A percentile compares a stretch with the other conserved stretches of the same genome.
These are phyloP conservation scores for Eristalis pertinax DNA, from an alignment of 2,888 invertebrate genomes.

Conservation along the genomic window DNA sequence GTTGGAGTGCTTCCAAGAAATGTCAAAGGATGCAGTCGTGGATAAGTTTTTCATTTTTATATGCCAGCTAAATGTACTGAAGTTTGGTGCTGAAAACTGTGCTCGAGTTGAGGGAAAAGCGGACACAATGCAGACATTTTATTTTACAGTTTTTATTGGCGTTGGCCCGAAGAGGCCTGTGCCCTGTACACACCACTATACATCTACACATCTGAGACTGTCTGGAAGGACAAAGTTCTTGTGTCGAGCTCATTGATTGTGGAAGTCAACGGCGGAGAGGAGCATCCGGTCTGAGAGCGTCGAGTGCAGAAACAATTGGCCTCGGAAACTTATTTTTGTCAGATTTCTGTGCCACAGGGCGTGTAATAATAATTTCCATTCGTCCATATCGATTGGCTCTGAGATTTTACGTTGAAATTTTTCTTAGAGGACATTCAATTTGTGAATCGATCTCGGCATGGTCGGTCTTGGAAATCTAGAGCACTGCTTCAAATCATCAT, in stretches of 20 bases:
- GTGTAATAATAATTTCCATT: background rate
- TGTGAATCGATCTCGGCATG: background rate
- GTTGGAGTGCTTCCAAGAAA: slow-evolving; percentile 65
- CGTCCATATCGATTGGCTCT: background rate
- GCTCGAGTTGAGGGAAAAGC: slow-evolving; percentile 28
- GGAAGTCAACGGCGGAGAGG: slow-evolving; percentile 24
- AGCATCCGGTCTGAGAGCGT: slow-evolving; percentile 31
- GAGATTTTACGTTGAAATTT: background rate
- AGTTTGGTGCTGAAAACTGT: background rate
- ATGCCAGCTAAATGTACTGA: slow-evolving; percentile 36
- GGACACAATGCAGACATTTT: slow-evolving; percentile 70
- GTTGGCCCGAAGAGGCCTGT: slow-evolving; percentile 50
- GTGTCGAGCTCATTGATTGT: slow-evolving; percentile 36
- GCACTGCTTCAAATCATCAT: background rate
- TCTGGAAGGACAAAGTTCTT: slow-evolving; percentile 54
- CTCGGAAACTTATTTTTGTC: slow-evolving; percentile 15
- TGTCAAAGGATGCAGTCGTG: slow-evolving; percentile 68
- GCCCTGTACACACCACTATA: slow-evolving; percentile 1
- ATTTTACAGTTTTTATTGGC: slow-evolving; percentile 68
- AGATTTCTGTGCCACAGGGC: slow-evolving; percentile 4
- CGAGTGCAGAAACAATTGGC: slow-evolving; percentile 37
- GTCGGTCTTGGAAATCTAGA: background rate
- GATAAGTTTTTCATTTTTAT: slow-evolving; percentile 67
- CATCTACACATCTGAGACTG: slow-evolving; percentile 16
- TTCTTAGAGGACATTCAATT: background rate